Conservation (phyloP, 2,113 vertebrate species). For the Sciurus niger region DNA sequence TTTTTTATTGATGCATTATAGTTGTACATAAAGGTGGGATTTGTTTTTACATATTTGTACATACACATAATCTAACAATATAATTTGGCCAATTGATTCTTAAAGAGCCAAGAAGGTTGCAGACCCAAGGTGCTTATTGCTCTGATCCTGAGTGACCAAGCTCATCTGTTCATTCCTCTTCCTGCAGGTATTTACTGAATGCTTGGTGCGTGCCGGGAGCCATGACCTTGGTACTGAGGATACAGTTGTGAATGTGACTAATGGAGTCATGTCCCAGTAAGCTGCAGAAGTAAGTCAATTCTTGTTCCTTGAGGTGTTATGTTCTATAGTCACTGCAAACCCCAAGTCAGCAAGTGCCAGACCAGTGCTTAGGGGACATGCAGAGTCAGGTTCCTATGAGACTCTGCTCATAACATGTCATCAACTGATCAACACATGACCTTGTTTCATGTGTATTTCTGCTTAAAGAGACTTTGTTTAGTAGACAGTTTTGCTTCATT, state of each 20-base stretch:
- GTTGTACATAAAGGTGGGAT: no score
- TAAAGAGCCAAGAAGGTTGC: slow-evolving; percentile 17
- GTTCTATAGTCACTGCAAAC: neutral
- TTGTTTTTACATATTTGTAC: no score
- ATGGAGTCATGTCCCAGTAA: neutral
- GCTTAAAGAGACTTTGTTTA: neutral
- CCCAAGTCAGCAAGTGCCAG: neutral
- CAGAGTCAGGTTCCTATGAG: neutral
- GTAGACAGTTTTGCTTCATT: neutral
- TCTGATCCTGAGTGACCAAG: neutral
- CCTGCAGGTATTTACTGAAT: neutral
- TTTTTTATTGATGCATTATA: no score
- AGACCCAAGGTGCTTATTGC: neutral
- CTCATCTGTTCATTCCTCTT: neutral
- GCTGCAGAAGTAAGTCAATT: neutral
- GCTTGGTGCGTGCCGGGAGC: neutral
- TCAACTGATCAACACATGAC: neutral
- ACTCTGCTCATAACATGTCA: neutral
- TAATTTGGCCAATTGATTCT: neutral
- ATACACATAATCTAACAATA: no score
- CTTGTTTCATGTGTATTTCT: slow-evolving; percentile 29
- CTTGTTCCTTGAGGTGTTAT: neutral
- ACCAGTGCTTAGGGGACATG: neutral
- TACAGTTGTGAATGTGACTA: neutral
- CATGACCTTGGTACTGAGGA: neutral